These are phyloP conservation scores for Rhadina sibilatrix DNA, from an alignment of 2,113 vertebrate genomes.

Conservation along the genomic window DNA sequence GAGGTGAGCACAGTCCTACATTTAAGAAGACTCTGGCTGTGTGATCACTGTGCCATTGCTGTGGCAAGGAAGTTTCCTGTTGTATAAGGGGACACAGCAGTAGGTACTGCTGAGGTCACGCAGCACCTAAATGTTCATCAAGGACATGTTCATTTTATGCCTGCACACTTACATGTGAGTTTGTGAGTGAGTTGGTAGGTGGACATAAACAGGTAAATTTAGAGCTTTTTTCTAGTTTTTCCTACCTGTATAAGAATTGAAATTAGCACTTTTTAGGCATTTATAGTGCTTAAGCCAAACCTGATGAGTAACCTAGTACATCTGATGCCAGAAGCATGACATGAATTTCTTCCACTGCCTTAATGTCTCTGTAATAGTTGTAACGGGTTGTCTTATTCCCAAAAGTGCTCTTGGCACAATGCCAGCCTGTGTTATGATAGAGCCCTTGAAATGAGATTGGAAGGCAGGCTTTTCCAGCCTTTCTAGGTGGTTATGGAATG, in stretches of 20 bases:
- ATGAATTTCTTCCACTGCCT: neutral
- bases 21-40: neutral
- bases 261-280: neutral
- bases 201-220: neutral
- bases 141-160: neutral
- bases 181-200: neutral
- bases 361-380: neutral
- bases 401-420: neutral
- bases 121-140: neutral
- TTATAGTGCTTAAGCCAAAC: neutral
- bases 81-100: neutral
- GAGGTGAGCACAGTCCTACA: neutral
- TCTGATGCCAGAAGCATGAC: neutral
- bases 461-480: neutral
- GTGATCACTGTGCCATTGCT: neutral
- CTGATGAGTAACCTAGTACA: neutral
- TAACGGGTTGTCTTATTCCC: neutral
- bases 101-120: neutral
- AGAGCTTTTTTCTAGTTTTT: neutral
- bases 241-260: neutral
- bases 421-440: neutral
- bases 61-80: neutral
- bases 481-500: neutral
- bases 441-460: neutral
- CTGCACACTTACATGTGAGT: neutral